These are phyloP conservation scores for Steatocranus sp. DNA, from an alignment of 2,797 vertebrate genomes.

Conservation along the genomic window DNA sequence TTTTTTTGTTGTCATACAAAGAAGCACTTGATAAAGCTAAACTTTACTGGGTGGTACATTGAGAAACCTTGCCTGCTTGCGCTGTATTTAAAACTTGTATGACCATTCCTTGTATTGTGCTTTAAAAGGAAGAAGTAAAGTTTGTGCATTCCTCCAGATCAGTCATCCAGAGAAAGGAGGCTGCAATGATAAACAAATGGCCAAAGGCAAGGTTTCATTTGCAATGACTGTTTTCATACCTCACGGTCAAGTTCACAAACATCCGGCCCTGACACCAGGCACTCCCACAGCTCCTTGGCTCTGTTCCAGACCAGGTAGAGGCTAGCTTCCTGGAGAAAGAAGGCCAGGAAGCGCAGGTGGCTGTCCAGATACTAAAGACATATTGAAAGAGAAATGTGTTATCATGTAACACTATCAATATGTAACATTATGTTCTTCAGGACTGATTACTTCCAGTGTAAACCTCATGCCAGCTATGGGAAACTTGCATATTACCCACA, in stretches of 20 bases:
- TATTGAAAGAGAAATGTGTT: neutral
- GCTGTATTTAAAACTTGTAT: neutral
- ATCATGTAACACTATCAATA: neutral
- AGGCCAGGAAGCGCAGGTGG: constrained; percentile 97
- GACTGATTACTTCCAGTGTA: neutral
- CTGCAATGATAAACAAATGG: neutral
- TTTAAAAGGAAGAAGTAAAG: neutral
- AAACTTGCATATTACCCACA: neutral
- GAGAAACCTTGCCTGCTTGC: neutral
- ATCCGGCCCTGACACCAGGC: constrained; percentile 93
- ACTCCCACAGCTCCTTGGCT: constrained; percentile 98
- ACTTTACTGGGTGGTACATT: rapidly evolving
- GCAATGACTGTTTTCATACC: constrained; percentile 67
- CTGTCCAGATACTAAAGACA: constrained; percentile 90
- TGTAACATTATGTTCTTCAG: neutral
- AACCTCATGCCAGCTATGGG: neutral
- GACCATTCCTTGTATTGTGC: neutral
- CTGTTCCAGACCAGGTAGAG: constrained; percentile 97
- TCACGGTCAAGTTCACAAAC: constrained; percentile 96
- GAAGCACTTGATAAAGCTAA: neutral
- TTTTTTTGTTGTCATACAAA: neutral
- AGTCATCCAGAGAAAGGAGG: neutral
- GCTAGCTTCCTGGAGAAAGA: constrained; percentile 99
- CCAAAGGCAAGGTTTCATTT: neutral
- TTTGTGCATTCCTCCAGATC: neutral